Evolutionary conservation across 2,888 invertebrate genomes (phyloP).

Genomic region (Ctena decussata): DNA sequence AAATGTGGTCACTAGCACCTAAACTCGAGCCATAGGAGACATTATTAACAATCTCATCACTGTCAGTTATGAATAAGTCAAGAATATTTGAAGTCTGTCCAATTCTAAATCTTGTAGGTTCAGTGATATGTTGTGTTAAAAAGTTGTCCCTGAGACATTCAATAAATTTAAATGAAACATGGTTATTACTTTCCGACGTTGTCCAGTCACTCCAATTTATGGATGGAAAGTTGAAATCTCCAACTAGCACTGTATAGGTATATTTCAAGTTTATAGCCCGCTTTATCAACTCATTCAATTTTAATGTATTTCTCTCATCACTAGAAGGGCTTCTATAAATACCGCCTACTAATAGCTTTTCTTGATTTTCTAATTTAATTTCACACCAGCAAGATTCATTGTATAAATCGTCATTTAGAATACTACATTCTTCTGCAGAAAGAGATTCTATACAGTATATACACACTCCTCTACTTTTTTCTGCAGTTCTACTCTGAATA

Average conservation of each 20-base stretch:
- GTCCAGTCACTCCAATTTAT: neutral
- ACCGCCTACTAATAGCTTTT: neutral
- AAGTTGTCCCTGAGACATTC: neutral
- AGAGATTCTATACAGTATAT: no score
- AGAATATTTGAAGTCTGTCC: no score
- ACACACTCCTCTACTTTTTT: no score
- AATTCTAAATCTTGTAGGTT: neutral
- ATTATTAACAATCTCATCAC: neutral
- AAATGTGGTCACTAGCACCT: slow-evolving; percentile 1
- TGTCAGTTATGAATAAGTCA: neutral
- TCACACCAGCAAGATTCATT: neutral
- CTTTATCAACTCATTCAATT: neutral
- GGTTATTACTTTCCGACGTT: neutral
- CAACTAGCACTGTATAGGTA: neutral
- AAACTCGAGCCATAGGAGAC: neutral
- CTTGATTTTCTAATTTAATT: neutral
- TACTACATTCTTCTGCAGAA: neutral
- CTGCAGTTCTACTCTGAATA: no score
- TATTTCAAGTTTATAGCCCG: neutral
- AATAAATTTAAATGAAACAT: neutral
- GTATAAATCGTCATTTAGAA: neutral
- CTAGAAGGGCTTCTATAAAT: neutral
- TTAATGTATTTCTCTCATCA: neutral
- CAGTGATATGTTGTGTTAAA: neutral
- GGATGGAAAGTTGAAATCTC: neutral